Base-by-base conservation (phyloP, 2,888 invertebrate species). In the Campaea margaritaria region DNA sequence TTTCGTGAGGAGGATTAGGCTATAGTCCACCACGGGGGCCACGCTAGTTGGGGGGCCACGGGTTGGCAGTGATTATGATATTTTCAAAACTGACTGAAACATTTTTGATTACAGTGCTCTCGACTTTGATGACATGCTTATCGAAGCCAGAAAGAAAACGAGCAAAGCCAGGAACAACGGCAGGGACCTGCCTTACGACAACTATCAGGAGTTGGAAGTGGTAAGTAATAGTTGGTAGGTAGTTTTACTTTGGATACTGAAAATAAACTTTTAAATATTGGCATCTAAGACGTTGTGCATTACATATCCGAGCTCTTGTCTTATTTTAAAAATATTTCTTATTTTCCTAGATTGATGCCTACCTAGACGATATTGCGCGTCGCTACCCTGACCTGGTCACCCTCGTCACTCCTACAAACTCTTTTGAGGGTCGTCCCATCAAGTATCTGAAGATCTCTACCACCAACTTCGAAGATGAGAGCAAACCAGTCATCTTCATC, bases 401-500 rank as follows among this genome's bases (percentile, higher is more conserved):
- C 0, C 74, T 95, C 1, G 86, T 93, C 15, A 79, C 79, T 2
- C 88, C 94, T 13, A 95, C 93, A 0, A 79, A 77, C 12, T 93
- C 94, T 13, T 93, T 87, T 65, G 93, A 95, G 83, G 93, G 93
- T 0, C 91, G 93, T 3, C 83, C 91, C 0, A 86, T 95, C 53
- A 90, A 89, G 48, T 93, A 93, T 56, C 74, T 95, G 27, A 95
- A 93, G 74, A 93, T 95, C 45, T 95, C 95, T 9, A 92, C 86
- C 48, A 89, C 93, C 14, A 89, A 89, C 58, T 87, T 86, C 44
- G 68, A 81, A 62, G 87, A 91, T 42, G 39, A 50, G 0, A 79
- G 74, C 13, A 94, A 94, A 55, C 95, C 95, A 0, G 85, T 93
- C 0, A 92, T 95, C 68, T 83, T 95, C 63, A 88, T 95, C 16